Conservation (phyloP, 2,797 vertebrate species). For the Oreortyx pictus region DNA sequence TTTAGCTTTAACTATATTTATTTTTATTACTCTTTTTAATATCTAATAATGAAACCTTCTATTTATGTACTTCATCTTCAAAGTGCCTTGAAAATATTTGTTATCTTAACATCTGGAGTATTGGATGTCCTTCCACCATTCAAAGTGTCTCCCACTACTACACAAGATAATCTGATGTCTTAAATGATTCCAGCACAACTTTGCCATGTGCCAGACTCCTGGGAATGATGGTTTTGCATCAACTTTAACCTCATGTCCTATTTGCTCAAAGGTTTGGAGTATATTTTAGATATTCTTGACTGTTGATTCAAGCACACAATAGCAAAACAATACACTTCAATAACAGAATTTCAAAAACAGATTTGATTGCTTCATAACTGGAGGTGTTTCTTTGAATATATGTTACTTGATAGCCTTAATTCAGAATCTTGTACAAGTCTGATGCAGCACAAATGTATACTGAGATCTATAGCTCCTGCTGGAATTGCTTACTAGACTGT, state of each 20-base stretch:
- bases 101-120: slow-evolving; percentile 31
- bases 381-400: background rate
- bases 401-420: background rate
- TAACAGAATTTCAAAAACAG: background rate
- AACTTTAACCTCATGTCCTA: background rate
- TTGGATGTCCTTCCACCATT: background rate
- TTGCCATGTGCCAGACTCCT: background rate
- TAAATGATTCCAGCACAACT: background rate
- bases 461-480: background rate
- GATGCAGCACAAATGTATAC: background rate
- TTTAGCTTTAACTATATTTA: slow-evolving; percentile 15
- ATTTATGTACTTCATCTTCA: slow-evolving; percentile 42
- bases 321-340: background rate
- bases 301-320: background rate
- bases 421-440: background rate
- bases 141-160: background rate
- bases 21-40: slow-evolving; percentile 51
- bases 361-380: background rate
- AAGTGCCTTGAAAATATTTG: slow-evolving; percentile 46
- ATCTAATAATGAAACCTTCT: slow-evolving; percentile 45
- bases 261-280: background rate
- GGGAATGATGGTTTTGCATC: background rate
- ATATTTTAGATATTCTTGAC: background rate
- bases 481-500: background rate
- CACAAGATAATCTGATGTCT: background rate